Percentiles rank a stretch among this genome's conserved stretches.
Conservation (phyloP, 2,113 vertebrate genomes). For the Orientallactaga bullata region DNA sequence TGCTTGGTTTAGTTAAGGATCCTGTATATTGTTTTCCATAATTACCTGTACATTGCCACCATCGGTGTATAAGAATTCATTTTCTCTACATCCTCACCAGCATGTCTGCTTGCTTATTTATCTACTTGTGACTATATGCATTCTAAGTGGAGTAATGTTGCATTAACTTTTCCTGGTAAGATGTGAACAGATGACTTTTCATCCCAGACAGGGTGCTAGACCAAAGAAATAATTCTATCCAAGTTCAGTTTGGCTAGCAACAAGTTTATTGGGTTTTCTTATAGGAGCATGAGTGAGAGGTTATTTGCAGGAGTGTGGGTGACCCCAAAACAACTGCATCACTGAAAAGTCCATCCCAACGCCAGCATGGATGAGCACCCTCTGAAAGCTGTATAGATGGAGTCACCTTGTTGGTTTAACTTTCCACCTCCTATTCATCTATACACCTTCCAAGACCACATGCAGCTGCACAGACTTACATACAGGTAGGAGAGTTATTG, state of each 20-base stretch:
- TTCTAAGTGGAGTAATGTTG: background rate
- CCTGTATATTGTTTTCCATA: background rate
- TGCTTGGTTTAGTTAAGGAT: background rate
- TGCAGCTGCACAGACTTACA: background rate
- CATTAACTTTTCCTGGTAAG: background rate
- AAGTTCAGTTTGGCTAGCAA: background rate
- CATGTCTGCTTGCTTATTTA: background rate
- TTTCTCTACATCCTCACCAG: background rate
- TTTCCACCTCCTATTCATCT: background rate
- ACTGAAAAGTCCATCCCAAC: background rate
- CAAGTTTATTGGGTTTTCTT: background rate
- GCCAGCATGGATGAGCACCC: background rate
- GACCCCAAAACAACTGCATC: background rate
- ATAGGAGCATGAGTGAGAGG: too few species aligned
- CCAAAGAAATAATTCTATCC: background rate
- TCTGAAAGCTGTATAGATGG: background rate
- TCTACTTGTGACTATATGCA: too few species aligned
- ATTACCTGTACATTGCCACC: background rate
- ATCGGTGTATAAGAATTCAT: background rate
- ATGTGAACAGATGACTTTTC: background rate
- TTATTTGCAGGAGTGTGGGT: background rate
- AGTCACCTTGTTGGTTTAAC: background rate
- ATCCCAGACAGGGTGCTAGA: background rate
- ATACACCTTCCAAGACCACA: background rate
- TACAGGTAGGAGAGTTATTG: background rate